Evolutionary conservation across 1,140 invertebrate species (phyloP).

Genomic region (Euwallacea fornicatus): DNA sequence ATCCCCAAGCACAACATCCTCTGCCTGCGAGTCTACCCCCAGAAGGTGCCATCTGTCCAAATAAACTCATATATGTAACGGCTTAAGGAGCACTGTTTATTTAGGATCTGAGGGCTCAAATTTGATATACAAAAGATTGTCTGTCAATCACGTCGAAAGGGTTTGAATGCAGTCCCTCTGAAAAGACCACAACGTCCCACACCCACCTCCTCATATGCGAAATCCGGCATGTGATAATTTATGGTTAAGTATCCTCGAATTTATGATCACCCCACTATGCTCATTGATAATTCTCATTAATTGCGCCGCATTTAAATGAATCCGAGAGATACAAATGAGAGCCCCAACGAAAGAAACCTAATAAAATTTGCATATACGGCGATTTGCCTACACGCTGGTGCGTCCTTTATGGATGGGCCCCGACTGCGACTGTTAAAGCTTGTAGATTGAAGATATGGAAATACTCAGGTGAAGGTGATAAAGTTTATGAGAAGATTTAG

Average conservation of each 20-base stretch:
- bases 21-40: too few species aligned
- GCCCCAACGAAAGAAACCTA: constrained; percentile 18
- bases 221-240: constrained; percentile 1
- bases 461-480: too few species aligned
- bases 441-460: too few species aligned
- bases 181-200: background rate
- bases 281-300: constrained; percentile 26
- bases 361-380: constrained; percentile 23
- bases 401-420: constrained; percentile 17
- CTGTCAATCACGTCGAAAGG: background rate
- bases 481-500: too few species aligned
- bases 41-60: too few species aligned
- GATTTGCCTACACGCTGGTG: constrained; percentile 16
- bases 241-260: constrained; percentile 9
- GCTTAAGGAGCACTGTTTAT: too few species aligned
- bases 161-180: background rate
- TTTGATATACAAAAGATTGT: too few species aligned
- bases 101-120: too few species aligned
- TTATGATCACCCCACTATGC: constrained; percentile 22
- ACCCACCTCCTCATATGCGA: constrained; percentile 10
- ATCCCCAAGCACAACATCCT: too few species aligned
- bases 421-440: too few species aligned
- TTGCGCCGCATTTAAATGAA: constrained; percentile 24
- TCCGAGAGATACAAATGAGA: constrained; percentile 16
- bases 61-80: too few species aligned